These are phyloP conservation scores for Selenia dentaria DNA, from an alignment of 2,888 invertebrate species.

Conservation along the genomic window DNA sequence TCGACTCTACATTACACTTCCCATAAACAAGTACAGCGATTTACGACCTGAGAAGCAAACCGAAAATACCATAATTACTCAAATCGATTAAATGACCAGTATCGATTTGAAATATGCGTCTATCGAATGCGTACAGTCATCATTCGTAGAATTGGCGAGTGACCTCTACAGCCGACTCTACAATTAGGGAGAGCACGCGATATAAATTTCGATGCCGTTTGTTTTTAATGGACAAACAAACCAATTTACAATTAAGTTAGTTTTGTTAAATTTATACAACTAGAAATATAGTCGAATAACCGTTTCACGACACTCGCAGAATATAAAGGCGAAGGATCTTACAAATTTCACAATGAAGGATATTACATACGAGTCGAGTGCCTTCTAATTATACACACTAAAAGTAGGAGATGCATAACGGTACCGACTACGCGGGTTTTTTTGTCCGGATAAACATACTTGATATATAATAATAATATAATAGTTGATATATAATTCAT, in stretches of 20 bases:
- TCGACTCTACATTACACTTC: slow-evolving; percentile 17
- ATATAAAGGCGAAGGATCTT: slow-evolving; percentile 32
- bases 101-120: slow-evolving; percentile 22
- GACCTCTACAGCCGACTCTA: slow-evolving; percentile 29
- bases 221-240: slow-evolving; percentile 49
- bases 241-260: slow-evolving; percentile 43
- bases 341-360: too few species aligned
- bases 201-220: slow-evolving; percentile 51
- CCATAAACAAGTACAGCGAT: slow-evolving; percentile 26
- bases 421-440: too few species aligned
- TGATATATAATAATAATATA: too few species aligned
- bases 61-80: slow-evolving; percentile 25
- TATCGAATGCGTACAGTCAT: slow-evolving; percentile 9
- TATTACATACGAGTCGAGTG: too few species aligned
- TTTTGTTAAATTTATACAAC: slow-evolving; percentile 29
- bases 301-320: slow-evolving; percentile 49
- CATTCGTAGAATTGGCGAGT: slow-evolving; percentile 22
- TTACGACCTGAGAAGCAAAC: slow-evolving; percentile 26
- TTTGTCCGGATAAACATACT: too few species aligned
- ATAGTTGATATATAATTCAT: too few species aligned
- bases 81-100: slow-evolving; percentile 26
- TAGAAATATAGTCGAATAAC: slow-evolving; percentile 35
- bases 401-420: too few species aligned
- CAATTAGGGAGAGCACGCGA: slow-evolving; percentile 41
- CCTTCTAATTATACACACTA: too few species aligned